phyloP scores from a whole-genome alignment of 2,888 invertebrate species.

The Cosmopolites sordidus region DNA sequence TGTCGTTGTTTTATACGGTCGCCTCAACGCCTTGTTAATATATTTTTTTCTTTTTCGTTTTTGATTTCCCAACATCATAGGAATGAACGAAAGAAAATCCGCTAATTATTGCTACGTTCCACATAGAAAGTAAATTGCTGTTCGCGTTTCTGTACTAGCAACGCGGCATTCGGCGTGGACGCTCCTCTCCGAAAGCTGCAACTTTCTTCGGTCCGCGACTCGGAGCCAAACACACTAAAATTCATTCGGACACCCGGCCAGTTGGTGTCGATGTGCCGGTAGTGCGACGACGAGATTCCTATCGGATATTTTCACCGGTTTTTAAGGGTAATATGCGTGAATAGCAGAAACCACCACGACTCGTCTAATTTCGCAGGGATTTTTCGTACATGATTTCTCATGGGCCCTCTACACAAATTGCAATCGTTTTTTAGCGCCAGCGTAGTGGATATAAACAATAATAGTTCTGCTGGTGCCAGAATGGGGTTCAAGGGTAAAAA shows the following conservation, averaged over 20 bases:
- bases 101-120: constrained; percentile 5
- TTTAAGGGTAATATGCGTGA: background rate
- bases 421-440: constrained; percentile 58
- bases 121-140: constrained; percentile 14
- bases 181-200: constrained; percentile 8
- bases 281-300: constrained; percentile 4
- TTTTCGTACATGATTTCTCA: constrained; percentile 36
- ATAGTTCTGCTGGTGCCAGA: constrained; percentile 28
- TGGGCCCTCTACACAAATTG: constrained; percentile 60
- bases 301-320: background rate
- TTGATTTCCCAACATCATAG: background rate
- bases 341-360: background rate
- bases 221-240: constrained; percentile 11
- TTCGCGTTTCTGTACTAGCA: constrained; percentile 3
- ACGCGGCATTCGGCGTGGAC: background rate
- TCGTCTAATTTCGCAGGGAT: too few species aligned
- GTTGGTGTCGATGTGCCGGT: constrained; percentile 10
- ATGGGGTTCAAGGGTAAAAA: constrained; percentile 47
- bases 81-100: background rate
- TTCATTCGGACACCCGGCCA: constrained; percentile 12
- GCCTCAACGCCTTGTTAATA: too few species aligned
- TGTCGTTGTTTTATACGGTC: background rate
- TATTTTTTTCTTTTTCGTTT: too few species aligned
- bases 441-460: constrained; percentile 51
- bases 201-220: constrained; percentile 17